phyloP scores from a whole-genome alignment of 2,888 invertebrate genomes.

The Alloplasta piceator region DNA sequence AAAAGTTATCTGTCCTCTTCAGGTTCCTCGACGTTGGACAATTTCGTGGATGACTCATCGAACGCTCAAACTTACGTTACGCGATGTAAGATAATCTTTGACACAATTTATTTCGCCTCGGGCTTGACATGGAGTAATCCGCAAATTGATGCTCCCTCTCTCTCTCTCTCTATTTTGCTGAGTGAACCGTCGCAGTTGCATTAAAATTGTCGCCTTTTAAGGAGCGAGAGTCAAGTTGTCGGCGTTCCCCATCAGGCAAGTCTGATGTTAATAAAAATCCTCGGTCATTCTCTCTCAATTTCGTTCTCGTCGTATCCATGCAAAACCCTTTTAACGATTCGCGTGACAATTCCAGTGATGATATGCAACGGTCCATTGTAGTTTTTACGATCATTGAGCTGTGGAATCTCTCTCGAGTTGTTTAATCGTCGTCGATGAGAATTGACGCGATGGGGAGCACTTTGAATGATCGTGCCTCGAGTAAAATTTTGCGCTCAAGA shows the following conservation, averaged over 20 bases:
- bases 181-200: conserved; percentile 24
- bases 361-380: conserved; percentile 21
- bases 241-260: conserved; percentile 30
- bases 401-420: conserved; percentile 15
- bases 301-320: too few relatives aligned
- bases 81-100: conserved; percentile 57
- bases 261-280: too few relatives aligned
- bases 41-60: conserved; percentile 54
- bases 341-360: conserved; percentile 1
- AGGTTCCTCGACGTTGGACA: conserved; percentile 4
- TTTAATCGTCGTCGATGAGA: conserved; percentile 36
- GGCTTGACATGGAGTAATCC: conserved; percentile 52
- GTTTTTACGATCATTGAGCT: neutral
- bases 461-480: too few relatives aligned
- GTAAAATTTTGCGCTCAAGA: too few relatives aligned
- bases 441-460: conserved; percentile 7
- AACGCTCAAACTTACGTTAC: neutral
- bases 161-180: neutral
- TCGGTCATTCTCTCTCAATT: too few relatives aligned
- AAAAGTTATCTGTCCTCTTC: neutral
- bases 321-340: conserved; percentile 32
- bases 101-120: conserved; percentile 63
- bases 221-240: conserved; percentile 73
- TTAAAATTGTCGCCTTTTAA: conserved; percentile 71
- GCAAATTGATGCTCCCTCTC: conserved; percentile 56